Percentiles rank a stretch among this genome's conserved stretches.
Evolutionary conservation across 2,888 invertebrate genomes (phyloP).

Genomic region (Diarsia brunnea): DNA sequence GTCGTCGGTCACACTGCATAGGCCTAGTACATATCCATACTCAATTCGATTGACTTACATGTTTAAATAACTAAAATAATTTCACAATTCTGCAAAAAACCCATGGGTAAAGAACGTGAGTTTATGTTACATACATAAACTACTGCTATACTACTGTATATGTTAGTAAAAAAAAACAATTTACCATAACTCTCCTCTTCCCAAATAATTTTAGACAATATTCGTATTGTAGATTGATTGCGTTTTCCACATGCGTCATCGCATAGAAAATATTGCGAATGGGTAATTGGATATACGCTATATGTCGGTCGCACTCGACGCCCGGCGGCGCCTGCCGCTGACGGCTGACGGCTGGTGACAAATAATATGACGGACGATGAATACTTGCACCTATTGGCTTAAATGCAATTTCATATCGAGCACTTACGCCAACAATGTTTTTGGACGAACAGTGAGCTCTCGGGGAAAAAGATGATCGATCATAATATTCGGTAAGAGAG

Average conservation of each 20-base stretch:
- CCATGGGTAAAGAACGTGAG: too few relatives aligned
- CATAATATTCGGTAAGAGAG: constrained; percentile 35
- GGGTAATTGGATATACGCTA: constrained; percentile 87
- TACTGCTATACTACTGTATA: too few relatives aligned
- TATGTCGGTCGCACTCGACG: constrained; percentile 84
- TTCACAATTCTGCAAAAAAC: not conserved
- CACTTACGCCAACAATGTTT: constrained; percentile 66
- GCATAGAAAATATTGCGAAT: constrained; percentile 89
- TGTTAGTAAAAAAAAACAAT: constrained; percentile 13
- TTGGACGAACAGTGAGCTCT: constrained; percentile 59
- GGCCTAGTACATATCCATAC: not conserved
- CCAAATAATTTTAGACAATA: constrained; percentile 66
- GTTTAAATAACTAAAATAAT: not conserved
- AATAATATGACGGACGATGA: constrained; percentile 88
- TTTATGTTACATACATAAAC: too few relatives aligned
- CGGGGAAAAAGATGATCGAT: constrained; percentile 58
- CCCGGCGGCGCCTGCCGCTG: constrained; percentile 81
- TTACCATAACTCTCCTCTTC: constrained; percentile 39
- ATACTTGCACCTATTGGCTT: constrained; percentile 78
- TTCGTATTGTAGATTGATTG: constrained; percentile 84
- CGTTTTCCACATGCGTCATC: constrained; percentile 82
- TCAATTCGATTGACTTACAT: not conserved
- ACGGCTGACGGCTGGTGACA: constrained; percentile 87
- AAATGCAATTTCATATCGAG: constrained; percentile 80
- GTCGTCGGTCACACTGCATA: not conserved